Evolutionary conservation across 92 coral and sea anemone species (phyloP).

Genomic region (Porites cylindrica): DNA sequence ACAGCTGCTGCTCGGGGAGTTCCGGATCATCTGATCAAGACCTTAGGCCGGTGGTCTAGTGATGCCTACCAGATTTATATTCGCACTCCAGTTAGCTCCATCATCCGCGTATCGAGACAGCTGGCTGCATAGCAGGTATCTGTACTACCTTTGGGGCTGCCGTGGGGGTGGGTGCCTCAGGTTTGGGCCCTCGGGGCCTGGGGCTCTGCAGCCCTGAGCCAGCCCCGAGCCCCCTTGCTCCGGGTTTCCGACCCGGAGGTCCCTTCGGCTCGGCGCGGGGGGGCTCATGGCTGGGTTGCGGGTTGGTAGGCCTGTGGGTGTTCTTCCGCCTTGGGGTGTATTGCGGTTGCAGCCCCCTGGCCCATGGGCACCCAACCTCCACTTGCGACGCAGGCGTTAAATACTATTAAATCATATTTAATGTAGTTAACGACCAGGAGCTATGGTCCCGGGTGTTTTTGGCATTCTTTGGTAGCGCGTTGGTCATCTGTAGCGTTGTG

Average conservation of each 20-base stretch:
- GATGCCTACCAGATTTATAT: conserved; percentile 16
- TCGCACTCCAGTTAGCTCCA: conserved; percentile 3
- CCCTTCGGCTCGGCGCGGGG: conserved; percentile 1
- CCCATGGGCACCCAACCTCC: too few species aligned
- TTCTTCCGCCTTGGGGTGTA: conserved; percentile 4
- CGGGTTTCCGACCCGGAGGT: conserved; percentile 11
- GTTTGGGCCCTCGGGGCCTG: background rate
- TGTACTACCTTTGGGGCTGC: background rate
- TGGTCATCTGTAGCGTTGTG: too few species aligned
- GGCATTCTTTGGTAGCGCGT: too few species aligned
- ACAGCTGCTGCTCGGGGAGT: conserved; percentile 66
- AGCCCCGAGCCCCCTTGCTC: conserved; percentile 22
- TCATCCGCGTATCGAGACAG: background rate
- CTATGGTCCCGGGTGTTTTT: too few species aligned
- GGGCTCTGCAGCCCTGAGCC: too few species aligned
- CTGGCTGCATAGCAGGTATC: conserved; percentile 10
- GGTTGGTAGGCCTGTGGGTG: background rate
- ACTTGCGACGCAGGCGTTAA: too few species aligned
- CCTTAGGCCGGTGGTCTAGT: conserved; percentile 26
- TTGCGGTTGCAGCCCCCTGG: too few species aligned
- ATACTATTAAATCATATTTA: too few species aligned
- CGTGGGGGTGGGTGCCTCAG: conserved; percentile 30
- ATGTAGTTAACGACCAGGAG: too few species aligned
- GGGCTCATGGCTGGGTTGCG: conserved; percentile 10
- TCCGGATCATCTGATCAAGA: conserved; percentile 18